phyloP scores from a whole-genome alignment of 1,140 invertebrate genomes.

The Brachionus rotundiformis region DNA sequence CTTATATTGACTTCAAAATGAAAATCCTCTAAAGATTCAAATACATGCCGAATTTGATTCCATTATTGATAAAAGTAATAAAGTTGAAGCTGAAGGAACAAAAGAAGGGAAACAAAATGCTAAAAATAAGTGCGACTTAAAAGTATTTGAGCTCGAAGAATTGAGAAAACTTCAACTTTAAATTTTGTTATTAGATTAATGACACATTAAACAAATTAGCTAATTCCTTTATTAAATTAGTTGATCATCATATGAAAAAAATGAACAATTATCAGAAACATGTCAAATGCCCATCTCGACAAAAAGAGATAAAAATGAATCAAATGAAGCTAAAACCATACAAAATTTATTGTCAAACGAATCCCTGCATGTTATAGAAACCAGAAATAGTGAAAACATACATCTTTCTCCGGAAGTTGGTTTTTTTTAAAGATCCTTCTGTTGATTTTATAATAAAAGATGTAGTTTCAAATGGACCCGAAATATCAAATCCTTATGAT shows the following conservation, averaged over 20 bases:
- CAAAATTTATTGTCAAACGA: constrained; percentile 3
- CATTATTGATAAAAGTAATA: neutral
- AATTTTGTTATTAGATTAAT: constrained; percentile 8
- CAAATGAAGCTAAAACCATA: constrained; percentile 1
- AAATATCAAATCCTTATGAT: neutral
- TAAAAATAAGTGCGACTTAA: constrained; percentile 28
- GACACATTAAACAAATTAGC: constrained; percentile 3
- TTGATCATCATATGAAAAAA: constrained; percentile 10
- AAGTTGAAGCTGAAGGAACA: neutral
- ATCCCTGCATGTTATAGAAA: neutral
- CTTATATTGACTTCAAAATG: neutral
- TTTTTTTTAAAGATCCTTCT: constrained; percentile 3
- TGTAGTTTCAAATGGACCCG: neutral
- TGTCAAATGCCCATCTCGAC: neutral
- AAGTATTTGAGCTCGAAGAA: neutral
- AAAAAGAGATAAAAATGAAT: neutral
- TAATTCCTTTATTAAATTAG: constrained; percentile 11
- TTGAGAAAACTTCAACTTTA: neutral
- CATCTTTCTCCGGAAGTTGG: neutral
- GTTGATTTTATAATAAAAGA: neutral
- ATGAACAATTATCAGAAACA: constrained; percentile 4
- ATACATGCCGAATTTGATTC: constrained; percentile 11
- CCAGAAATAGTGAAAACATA: constrained; percentile 7
- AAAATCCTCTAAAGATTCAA: constrained; percentile 18
- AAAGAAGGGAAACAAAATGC: constrained; percentile 16